Evolutionary conservation across 2,113 vertebrate genomes (phyloP).

Genomic region (Lipophrys pholis): DNA sequence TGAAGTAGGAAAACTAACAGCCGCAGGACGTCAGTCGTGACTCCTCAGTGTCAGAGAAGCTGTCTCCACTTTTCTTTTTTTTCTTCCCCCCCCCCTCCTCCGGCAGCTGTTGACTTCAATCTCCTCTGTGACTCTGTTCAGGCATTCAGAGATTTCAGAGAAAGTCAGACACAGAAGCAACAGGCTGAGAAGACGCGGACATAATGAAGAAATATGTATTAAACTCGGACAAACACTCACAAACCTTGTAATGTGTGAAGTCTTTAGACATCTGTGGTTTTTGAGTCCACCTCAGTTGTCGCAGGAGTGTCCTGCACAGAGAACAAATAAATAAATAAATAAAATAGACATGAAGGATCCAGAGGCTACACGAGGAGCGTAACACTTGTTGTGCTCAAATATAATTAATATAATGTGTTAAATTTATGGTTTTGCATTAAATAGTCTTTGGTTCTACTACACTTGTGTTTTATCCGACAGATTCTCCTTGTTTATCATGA

Average conservation of each 20-base stretch:
- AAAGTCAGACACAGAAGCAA: neutral
- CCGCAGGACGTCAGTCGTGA: constrained; percentile 3
- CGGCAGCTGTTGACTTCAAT: constrained; percentile 59
- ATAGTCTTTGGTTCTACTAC: too few species aligned
- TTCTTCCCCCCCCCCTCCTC: too few species aligned
- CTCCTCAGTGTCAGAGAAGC: constrained; percentile 13
- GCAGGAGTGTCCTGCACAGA: constrained; percentile 43
- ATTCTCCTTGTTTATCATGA: too few species aligned
- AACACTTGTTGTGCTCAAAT: too few species aligned
- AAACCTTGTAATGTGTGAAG: constrained; percentile 37
- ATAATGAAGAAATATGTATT: neutral
- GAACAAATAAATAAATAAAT: constrained; percentile 2
- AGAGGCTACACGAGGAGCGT: too few species aligned
- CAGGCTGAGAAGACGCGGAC: neutral
- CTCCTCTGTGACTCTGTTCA: constrained; percentile 20
- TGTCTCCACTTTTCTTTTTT: constrained; percentile 31
- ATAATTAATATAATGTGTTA: too few species aligned
- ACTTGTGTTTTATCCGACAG: too few species aligned
- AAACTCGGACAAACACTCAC: neutral
- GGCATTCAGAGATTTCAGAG: constrained; percentile 10
- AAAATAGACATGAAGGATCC: neutral
- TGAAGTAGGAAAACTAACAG: constrained; percentile 42
- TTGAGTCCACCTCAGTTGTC: constrained; percentile 50
- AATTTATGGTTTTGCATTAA: too few species aligned
- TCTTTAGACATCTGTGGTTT: constrained; percentile 70